Conservation (phyloP, 2,888 invertebrate genomes). For the Microplitis deprimator region DNA sequence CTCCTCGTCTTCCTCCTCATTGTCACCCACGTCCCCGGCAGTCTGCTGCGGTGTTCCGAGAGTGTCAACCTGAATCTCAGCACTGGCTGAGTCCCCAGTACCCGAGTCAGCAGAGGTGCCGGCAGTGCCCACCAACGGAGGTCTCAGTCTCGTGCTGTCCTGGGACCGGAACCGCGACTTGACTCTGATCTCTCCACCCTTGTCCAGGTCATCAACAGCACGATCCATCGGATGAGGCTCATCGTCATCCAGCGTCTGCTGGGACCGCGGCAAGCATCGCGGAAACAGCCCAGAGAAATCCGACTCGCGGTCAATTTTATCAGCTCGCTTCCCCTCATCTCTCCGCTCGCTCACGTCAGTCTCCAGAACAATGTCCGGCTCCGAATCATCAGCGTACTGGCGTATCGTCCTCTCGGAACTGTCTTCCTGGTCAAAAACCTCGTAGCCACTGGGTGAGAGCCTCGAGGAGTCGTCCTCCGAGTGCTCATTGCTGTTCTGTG, state of each 20-base stretch:
- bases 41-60: slow-evolving; percentile 46
- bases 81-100: slow-evolving; percentile 67
- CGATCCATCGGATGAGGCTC: slow-evolving; percentile 19
- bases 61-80: slow-evolving; percentile 64
- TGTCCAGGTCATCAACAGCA: slow-evolving; percentile 44
- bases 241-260: slow-evolving; percentile 20
- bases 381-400: slow-evolving; percentile 37
- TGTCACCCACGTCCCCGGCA: slow-evolving; percentile 32
- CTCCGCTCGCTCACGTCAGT: slow-evolving; percentile 3
- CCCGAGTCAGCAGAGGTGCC: slow-evolving; percentile 68
- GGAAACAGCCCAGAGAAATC: slow-evolving; percentile 49
- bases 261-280: slow-evolving; percentile 46
- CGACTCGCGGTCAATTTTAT: slow-evolving; percentile 23
- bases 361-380: slow-evolving; percentile 31
- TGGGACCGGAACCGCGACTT: slow-evolving; percentile 47
- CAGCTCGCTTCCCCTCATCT: slow-evolving; percentile 39
- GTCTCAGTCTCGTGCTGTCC: slow-evolving; percentile 62
- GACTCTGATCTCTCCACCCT: slow-evolving; percentile 32
- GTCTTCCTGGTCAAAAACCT: slow-evolving; percentile 53
- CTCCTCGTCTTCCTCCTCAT: slow-evolving; percentile 21
- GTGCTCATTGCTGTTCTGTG: slow-evolving; percentile 48
- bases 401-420: slow-evolving; percentile 47
- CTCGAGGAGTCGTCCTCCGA: slow-evolving; percentile 52
- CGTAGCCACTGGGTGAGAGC: slow-evolving; percentile 50
- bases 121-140: slow-evolving; percentile 62